Conservation (phyloP, 2,113 vertebrate species). For the Myocastor coypus region DNA sequence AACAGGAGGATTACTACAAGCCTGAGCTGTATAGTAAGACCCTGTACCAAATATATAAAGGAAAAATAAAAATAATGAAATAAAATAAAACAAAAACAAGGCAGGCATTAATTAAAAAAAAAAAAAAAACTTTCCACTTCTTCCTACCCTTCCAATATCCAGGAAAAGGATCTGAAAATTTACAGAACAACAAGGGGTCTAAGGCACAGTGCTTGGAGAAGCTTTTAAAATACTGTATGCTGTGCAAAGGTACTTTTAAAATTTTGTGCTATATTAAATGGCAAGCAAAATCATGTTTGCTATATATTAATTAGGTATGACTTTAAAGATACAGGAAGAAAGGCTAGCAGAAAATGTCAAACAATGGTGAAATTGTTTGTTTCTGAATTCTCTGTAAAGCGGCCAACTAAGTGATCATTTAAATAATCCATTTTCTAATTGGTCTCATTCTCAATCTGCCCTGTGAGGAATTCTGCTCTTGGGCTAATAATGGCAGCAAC, state of each 20-base stretch:
- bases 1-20: too few species aligned
- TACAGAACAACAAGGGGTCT: background rate
- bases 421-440: background rate
- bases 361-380: background rate
- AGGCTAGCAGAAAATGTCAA: background rate
- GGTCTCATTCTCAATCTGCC: background rate
- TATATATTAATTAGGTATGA: conserved; percentile 20
- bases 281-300: conserved; percentile 32
- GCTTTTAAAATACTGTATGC: background rate
- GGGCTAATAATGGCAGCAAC: background rate
- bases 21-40: too few species aligned
- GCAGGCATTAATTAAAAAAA: background rate
- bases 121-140: background rate
- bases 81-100: conserved; percentile 47
- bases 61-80: too few species aligned
- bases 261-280: background rate
- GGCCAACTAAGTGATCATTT: conserved; percentile 12
- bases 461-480: background rate
- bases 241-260: background rate
- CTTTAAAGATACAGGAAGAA: conserved; percentile 39
- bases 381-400: background rate
- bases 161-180: background rate
- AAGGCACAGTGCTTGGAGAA: background rate
- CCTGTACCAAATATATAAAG: too few species aligned
- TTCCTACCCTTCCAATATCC: background rate